A percentile compares a stretch with the other conserved stretches of the same genome.
phyloP scores from a whole-genome alignment of 2,797 vertebrate genomes.

The Pelodytes ibericus region DNA sequence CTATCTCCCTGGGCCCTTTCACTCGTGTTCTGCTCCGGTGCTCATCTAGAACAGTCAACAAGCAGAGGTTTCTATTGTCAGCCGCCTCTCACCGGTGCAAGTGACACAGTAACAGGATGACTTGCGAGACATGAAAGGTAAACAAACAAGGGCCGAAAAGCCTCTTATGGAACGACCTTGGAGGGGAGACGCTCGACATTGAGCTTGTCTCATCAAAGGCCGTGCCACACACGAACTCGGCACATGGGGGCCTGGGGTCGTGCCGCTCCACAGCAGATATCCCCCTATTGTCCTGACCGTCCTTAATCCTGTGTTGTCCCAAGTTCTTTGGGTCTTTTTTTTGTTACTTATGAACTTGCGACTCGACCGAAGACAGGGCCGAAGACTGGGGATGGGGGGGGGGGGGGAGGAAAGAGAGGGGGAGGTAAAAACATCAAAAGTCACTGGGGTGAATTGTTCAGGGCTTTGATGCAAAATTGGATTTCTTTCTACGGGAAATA shows the following conservation, averaged over 20 bases:
- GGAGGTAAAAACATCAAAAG: conserved; percentile 79
- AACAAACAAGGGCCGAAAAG: conserved; percentile 75
- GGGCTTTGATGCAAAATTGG: conserved; percentile 70
- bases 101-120: conserved; percentile 80
- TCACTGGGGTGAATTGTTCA: conserved; percentile 66
- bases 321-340: conserved; percentile 73
- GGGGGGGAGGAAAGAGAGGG: neutral
- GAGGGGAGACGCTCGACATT: conserved; percentile 71
- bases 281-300: conserved; percentile 65
- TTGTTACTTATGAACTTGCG: conserved; percentile 80
- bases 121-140: conserved; percentile 88
- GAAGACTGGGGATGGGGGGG: neutral
- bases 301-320: conserved; percentile 75
- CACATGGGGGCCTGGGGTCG: conserved; percentile 65
- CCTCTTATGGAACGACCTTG: conserved; percentile 63
- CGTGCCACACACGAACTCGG: conserved; percentile 80
- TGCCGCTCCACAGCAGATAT: conserved; percentile 71
- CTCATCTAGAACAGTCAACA: conserved; percentile 85
- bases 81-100: conserved; percentile 70
- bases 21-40: conserved; percentile 71
- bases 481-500: conserved; percentile 71
- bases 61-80: conserved; percentile 83
- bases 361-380: conserved; percentile 70
- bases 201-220: conserved; percentile 79
- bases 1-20: neutral